Evolutionary conservation across 1,140 invertebrate species (phyloP), one percentile per base, ranked within the genome.

Genomic region (Aphaenogaster rudis): DNA sequence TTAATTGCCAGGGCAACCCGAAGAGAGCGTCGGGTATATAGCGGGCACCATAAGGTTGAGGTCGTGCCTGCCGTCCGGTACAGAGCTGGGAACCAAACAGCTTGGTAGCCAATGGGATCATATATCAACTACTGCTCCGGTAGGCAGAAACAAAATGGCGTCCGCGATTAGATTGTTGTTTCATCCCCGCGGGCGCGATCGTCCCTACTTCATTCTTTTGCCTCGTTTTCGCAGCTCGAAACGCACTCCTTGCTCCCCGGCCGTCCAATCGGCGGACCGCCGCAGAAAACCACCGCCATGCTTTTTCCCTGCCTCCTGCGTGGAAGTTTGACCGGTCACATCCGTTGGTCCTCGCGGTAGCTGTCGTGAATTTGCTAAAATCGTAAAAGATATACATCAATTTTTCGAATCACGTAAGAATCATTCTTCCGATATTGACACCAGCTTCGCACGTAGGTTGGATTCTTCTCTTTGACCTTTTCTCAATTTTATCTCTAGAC

Each of bases 51-150:
- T 92, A 88, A 94, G 94, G 93, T 93, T 94, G 90, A 94, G 93
- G 91, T 94, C 92, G 92, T 92, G 86, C 77, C 92, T 92, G 93
- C 92, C 92, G 91, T 89, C 93, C 93, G 90, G 92, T 93, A 93
- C 93, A 90, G 93, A 93, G 92, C 91, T 94, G 91, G 88, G 92
- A 93, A 94, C 91, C 90, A 91, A 93, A 93, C 92, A 91, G 93
- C 94, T 93, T 95, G 93, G 94, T 95, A 95, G 94, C 95, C 95
- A 95, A 95, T 95, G 91, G 92, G 93, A 95, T 95, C 93, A 95
- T 95, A 95, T 95, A 95, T 95, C 94, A 95, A 95, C 93, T 93
- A 94, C 92, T 93, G 92, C 93, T 93, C 89, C 92, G 88, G 92
- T 93, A 93, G 91, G 90, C 93, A 91, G 92, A 91, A 94, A 94